phyloP scores from a whole-genome alignment of 2,113 vertebrate species.

The Atlantisia rogersi region DNA sequence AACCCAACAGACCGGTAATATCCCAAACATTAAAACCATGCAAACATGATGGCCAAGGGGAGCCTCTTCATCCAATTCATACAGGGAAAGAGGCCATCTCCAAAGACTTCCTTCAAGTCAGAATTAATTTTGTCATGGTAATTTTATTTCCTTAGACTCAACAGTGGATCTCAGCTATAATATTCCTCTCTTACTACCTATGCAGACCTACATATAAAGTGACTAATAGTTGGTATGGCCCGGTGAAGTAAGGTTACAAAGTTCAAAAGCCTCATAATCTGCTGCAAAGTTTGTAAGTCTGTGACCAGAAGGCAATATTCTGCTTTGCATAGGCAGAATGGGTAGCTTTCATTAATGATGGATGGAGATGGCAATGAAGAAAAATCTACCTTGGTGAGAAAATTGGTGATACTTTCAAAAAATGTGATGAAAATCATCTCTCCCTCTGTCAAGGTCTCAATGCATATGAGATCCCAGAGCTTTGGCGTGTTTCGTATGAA shows the following conservation, averaged over 20 bases:
- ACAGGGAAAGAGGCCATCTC: background rate
- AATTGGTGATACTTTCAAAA: background rate
- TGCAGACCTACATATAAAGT: background rate
- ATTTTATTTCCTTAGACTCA: background rate
- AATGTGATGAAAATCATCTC: background rate
- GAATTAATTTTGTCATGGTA: background rate
- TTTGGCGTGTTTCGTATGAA: background rate
- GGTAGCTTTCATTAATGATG: background rate
- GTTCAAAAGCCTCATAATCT: background rate
- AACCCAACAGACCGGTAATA: background rate
- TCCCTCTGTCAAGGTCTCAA: background rate
- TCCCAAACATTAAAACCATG: background rate
- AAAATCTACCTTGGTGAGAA: background rate
- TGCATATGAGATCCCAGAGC: background rate
- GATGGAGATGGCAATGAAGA: background rate
- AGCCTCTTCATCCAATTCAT: background rate
- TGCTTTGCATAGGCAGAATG: background rate
- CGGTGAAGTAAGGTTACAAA: background rate
- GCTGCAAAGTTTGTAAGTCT: constrained; percentile 1
- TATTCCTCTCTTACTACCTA: background rate
- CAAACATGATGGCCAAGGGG: background rate
- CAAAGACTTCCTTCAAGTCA: constrained; percentile 1
- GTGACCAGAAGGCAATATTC: background rate
- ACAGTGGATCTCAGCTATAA: background rate
- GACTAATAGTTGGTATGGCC: background rate